Evolutionary conservation across 2,888 invertebrate genomes (phyloP).

Genomic region (Hydropsyche betteni): DNA sequence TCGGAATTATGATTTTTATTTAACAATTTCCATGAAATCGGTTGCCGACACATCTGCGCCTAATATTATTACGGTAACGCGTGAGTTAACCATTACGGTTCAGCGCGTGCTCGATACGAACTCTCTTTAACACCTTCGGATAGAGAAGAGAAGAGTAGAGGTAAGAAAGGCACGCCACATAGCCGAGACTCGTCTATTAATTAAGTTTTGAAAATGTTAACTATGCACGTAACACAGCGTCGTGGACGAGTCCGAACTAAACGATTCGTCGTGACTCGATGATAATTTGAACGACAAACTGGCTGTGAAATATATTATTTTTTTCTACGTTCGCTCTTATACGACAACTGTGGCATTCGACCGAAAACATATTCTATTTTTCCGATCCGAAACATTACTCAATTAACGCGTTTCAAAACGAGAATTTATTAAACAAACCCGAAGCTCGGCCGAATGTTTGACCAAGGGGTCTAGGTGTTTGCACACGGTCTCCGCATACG

Average conservation of each 20-base stretch:
- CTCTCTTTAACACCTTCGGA: conserved; percentile 22
- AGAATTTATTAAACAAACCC: conserved; percentile 4
- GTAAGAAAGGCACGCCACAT: conserved; percentile 7
- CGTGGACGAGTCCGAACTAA: conserved; percentile 35
- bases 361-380: not conserved
- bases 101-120: conserved; percentile 15
- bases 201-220: conserved; percentile 39
- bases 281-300: conserved; percentile 40
- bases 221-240: conserved; percentile 37
- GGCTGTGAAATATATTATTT: conserved; percentile 28
- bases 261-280: conserved; percentile 39
- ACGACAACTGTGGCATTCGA: not conserved
- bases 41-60: no score
- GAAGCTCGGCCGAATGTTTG: conserved; percentile 13
- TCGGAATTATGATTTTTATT: no score
- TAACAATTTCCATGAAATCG: no score
- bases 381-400: conserved; percentile 26
- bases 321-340: not conserved
- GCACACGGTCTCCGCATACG: conserved; percentile 1
- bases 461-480: not conserved
- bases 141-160: not conserved
- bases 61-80: not conserved
- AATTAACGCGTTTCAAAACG: conserved; percentile 31
- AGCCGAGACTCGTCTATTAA: conserved; percentile 31
- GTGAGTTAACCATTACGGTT: conserved; percentile 6